Conservation (phyloP, 2,888 invertebrate species). For the Agelastica alni region DNA sequence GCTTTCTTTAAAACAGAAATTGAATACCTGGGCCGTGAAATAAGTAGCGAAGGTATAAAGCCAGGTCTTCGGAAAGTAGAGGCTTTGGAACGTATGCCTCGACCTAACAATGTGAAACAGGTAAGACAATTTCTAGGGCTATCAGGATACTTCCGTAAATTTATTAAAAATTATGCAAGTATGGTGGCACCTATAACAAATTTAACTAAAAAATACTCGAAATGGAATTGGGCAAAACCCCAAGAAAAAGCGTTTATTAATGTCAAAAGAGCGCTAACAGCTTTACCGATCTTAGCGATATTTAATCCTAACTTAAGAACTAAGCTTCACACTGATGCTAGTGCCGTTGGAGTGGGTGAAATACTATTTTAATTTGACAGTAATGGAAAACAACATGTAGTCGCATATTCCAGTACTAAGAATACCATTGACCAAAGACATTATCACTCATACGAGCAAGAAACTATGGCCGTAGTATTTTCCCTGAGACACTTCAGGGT, state of each 20-base stretch:
- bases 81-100: conserved; percentile 25
- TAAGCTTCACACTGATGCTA: too few relatives aligned
- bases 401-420: conserved; percentile 26
- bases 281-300: conserved; percentile 7
- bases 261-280: conserved; percentile 20
- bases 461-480: conserved; percentile 45
- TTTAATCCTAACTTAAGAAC: conserved; percentile 8
- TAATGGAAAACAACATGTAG: not conserved
- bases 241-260: conserved; percentile 24
- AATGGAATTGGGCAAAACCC: conserved; percentile 27
- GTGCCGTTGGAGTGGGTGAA: not conserved
- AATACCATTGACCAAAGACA: conserved; percentile 37
- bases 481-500: conserved; percentile 38
- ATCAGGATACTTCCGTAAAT: conserved; percentile 33
- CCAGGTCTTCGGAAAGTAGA: conserved; percentile 30
- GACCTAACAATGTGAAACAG: conserved; percentile 30
- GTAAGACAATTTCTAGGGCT: conserved; percentile 36
- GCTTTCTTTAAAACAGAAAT: conserved; percentile 1
- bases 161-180: conserved; percentile 31
- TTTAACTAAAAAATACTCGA: conserved; percentile 17
- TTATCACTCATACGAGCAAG: conserved; percentile 43
- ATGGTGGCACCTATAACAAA: too few relatives aligned
- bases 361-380: not conserved
- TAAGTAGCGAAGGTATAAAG: conserved; percentile 30
- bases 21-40: conserved; percentile 34